Percentiles rank a stretch among this genome's conserved stretches.
These are phyloP conservation scores for Pachycephus smyrnensis DNA, from an alignment of 2,888 invertebrate genomes.

Conservation along the genomic window DNA sequence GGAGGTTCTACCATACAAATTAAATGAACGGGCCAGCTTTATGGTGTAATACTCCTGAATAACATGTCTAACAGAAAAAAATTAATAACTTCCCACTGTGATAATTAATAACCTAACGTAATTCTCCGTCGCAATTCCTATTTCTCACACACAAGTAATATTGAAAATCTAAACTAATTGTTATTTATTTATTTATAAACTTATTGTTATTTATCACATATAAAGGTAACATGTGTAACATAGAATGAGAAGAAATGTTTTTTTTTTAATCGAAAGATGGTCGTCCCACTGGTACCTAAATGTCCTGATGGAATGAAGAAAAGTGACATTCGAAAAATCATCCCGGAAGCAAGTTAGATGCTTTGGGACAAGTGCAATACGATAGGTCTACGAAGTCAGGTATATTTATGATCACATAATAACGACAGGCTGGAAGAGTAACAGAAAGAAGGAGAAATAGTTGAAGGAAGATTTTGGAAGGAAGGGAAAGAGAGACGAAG, in stretches of 20 bases:
- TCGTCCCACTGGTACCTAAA: not conserved
- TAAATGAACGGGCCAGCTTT: too few relatives aligned
- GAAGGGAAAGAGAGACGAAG: not conserved
- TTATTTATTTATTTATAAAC: too few relatives aligned
- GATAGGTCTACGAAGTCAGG: conserved; percentile 31
- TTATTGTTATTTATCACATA: too few relatives aligned
- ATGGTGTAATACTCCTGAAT: too few relatives aligned
- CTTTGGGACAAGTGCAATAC: conserved; percentile 36
- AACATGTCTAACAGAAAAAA: too few relatives aligned
- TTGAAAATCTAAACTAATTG: too few relatives aligned
- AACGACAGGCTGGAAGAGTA: conserved; percentile 13
- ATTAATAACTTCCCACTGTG: too few relatives aligned
- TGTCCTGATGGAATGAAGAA: not conserved
- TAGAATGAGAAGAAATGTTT: not conserved
- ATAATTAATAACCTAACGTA: too few relatives aligned
- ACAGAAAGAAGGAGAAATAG: not conserved
- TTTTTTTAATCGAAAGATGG: too few relatives aligned
- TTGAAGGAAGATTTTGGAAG: conserved; percentile 14
- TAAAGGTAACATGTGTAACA: not conserved
- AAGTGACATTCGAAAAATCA: not conserved
- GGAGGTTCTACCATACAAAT: too few relatives aligned
- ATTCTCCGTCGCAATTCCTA: too few relatives aligned
- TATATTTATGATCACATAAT: conserved; percentile 44
- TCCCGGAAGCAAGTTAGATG: conserved; percentile 17
- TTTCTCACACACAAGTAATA: too few relatives aligned